phyloP scores from a whole-genome alignment of 2,113 vertebrate species.

The Pitta sordida region DNA sequence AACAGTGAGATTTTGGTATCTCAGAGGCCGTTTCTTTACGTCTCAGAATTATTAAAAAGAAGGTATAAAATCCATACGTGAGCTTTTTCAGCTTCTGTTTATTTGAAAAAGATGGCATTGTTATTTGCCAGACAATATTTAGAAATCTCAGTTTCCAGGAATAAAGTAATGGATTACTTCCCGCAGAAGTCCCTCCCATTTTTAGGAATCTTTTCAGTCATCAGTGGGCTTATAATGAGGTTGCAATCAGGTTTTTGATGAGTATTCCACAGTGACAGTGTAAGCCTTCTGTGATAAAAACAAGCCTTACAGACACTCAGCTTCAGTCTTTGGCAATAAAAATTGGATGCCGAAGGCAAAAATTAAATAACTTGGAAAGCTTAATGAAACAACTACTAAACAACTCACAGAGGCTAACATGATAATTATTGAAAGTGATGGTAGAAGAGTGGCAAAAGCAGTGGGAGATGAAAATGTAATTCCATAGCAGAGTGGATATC shows the following conservation, averaged over 20 bases:
- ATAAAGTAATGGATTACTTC: neutral
- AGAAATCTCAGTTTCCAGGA: slow-evolving; percentile 20
- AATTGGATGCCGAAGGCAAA: slow-evolving; percentile 40
- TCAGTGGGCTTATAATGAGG: neutral
- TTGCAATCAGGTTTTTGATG: neutral
- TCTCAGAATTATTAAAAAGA: neutral
- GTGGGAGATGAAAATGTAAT: neutral
- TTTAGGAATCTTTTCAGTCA: slow-evolving; percentile 9
- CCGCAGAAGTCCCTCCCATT: neutral
- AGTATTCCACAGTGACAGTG: slow-evolving; percentile 49
- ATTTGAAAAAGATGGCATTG: neutral
- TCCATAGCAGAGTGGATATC: slow-evolving; percentile 7
- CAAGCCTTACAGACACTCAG: neutral
- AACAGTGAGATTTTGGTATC: neutral
- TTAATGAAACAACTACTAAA: slow-evolving; percentile 45
- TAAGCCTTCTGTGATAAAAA: slow-evolving; percentile 31
- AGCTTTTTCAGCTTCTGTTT: neutral
- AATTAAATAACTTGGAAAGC: slow-evolving; percentile 52
- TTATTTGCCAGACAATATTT: neutral
- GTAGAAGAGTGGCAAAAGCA: neutral
- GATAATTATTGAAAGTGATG: slow-evolving; percentile 35
- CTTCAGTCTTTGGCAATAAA: slow-evolving; percentile 45
- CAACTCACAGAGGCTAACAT: neutral
- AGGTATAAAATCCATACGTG: neutral
- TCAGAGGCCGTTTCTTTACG: neutral